Evolutionary conservation across 2,888 invertebrate species (phyloP), one percentile per base, ranked within the genome.

Genomic region (Melanargia galathea): DNA sequence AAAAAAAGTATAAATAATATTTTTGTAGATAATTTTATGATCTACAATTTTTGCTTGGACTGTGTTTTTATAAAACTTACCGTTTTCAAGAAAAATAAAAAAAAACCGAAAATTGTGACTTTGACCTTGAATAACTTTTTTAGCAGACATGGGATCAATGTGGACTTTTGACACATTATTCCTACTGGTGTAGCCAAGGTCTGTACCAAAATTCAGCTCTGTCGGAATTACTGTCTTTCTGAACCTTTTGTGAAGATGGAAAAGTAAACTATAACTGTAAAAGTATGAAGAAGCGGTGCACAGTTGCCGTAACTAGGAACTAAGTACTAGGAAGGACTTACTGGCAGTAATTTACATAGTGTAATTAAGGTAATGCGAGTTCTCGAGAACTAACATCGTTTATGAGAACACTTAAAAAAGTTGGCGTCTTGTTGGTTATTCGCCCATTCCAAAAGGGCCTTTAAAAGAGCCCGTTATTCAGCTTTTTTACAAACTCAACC

Each of bases 271-370:
- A 10, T 20, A 11, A 35, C 18, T 7, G 1, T 52, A 20, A 22
- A 20, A 33, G 20, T 20, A 35, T 52, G 22, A 52, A n/a, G n/a
- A n/a, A 52, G 33, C 52, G 22, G 52, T 52, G 35, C 20, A 30
- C 8, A 51, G 43, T 52, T 52, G 45, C 16, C 22, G 48, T 33
- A 16, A 38, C 49, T 62, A 45, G 52, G n/a, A 59, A 58, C 51
- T 62, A 52, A 43, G 43, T 40, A 40, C 40, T 18, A 40, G 40
- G 7, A 45, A 35, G 35, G 33, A 63, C 52, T 58, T 35, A 18
- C 46, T 52, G 58, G 30, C 20, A 63, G 46, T 26, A 54, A 63
- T 63, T 59, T 63, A 54, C 63, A 63, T 58, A 58, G 18, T 58
- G 52, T 46, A 58, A 46, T 63, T 63, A 58, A 26, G 43, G 48